Base-by-base conservation (phyloP, 1,140 invertebrate genomes). In the Drosophila cardini region DNA sequence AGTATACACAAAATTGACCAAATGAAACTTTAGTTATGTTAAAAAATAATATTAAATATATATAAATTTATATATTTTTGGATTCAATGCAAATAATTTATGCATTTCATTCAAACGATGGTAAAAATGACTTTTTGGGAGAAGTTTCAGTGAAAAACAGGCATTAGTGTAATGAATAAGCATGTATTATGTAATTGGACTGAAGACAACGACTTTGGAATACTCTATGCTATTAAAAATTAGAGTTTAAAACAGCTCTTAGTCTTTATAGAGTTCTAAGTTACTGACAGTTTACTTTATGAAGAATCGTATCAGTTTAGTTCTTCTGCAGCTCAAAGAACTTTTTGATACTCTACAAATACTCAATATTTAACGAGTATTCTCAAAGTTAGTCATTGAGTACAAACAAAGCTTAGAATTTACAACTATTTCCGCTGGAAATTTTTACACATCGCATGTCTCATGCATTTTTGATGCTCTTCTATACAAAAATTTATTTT, bases 351-450 rank as follows among this genome's bases (percentile, higher is more conserved):
- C 13, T 15, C 36, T 38, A 9, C 40, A 38, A 2, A 9, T 36
- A 36, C 2, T 34, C 11, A 46, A 46, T 21, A 57, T 57, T 67
- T 56, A 3, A 65, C 40, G 55, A 2, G 2, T 8, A 16, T 38
- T 9, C 26, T 9, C 7, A 18, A 10, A 34, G 57, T 13, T 43
- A 40, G 38, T n/a, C 50, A 34, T 15, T 18, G 34, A 13, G 60
- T 45, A 46, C 67, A 85, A 87, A 87, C 70, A 87, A 78, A 72
- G 60, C 75, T 85, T 85, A 85, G 82, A 87, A 86, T 68, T 52
- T 67, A 18, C 46, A 72, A 78, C 65, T 75, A 62, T 77, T 58
- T 46, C 13, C 42, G 50, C 26, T 18, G 32, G 13, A 56, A 52
- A 71, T 61, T 45, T 72, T 57, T 57, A 10, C 32, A 60, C 76